Conservation (phyloP, 2,888 invertebrate species). For the Tethea ocularis region DNA sequence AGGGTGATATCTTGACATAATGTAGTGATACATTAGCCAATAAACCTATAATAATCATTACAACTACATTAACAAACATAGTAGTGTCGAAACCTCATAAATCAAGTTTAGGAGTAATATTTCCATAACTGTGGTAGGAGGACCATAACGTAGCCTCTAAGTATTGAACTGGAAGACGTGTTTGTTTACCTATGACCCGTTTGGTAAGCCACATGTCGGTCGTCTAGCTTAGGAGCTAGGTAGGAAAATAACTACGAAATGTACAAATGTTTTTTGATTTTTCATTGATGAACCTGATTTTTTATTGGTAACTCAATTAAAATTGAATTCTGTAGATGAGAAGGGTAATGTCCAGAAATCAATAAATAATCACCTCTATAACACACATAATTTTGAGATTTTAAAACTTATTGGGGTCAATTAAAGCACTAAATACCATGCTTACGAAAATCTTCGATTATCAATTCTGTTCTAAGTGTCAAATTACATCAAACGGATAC, state of each 20-base stretch:
- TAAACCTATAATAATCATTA: background rate
- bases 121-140: constrained; percentile 25
- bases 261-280: too few relatives aligned
- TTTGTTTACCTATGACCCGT: constrained; percentile 56
- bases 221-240: constrained; percentile 34
- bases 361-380: too few relatives aligned
- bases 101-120: constrained; percentile 25
- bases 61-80: background rate
- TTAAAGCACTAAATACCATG: too few relatives aligned
- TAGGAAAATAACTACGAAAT: background rate
- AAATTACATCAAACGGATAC: background rate
- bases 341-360: too few relatives aligned
- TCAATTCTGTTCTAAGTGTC: too few relatives aligned
- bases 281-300: too few relatives aligned
- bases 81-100: constrained; percentile 15
- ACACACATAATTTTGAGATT: too few relatives aligned
- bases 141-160: constrained; percentile 27
- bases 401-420: too few relatives aligned
- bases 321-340: too few relatives aligned
- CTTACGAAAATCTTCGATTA: background rate
- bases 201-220: constrained; percentile 53
- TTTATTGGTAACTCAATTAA: too few relatives aligned
- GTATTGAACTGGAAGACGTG: constrained; percentile 24
- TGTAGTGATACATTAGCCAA: background rate
- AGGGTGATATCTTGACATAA: background rate